Base-by-base conservation (phyloP, 1,140 invertebrate species). In the Venustaconcha ellipsiformis region DNA sequence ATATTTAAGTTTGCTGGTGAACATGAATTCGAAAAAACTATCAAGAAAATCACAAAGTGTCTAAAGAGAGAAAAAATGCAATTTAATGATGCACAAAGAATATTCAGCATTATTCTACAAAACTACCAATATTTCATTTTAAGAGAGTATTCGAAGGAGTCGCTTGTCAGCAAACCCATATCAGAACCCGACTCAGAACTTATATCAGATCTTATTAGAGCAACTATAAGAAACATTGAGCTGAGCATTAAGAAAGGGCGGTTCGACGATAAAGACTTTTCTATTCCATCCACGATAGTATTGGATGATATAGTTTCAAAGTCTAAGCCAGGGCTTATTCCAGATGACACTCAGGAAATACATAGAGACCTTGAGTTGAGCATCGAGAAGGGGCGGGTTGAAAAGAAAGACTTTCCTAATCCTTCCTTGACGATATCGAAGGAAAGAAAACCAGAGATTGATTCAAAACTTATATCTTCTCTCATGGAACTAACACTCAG, bases 81-180 rank as follows among this genome's bases (percentile, higher is more conserved):
- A 13, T 26, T 68, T 57, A 15, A 14, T 18, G 60, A 65, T 59
- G 75, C 70, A 4, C 48, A 72, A 20, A 64, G 67, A 23, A 77
- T 77, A 26, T 77, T 77, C 58, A 60, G 63, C 23, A 13, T 72
- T 2, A 77, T 77, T 37, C 59, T 77, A 37, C 65, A 71, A n/a
- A 66, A 77, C 11, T 77, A 77, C 70, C 72, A 72, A 37, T 55
- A 20, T 6, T 67, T 23, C 48, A 60, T 70, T 57, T 56, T 74
- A n/a, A 14, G 55, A 55, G 56, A 17, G 14, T 20, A 20, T n/a
- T 48, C 62, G 4, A 26, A 20, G 4, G n/a, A 66, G 6, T 48
- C 37, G 11, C 37, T 48, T 48, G 6, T 6, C 37, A 48, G 37
- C 37, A 48, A 71, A 20, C 17, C 48, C 6, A 23, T 76, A 37